Percentiles rank a stretch among this genome's conserved stretches.
Evolutionary conservation across 2,113 vertebrate species (phyloP).

Genomic region (Tiliqua scincoides): DNA sequence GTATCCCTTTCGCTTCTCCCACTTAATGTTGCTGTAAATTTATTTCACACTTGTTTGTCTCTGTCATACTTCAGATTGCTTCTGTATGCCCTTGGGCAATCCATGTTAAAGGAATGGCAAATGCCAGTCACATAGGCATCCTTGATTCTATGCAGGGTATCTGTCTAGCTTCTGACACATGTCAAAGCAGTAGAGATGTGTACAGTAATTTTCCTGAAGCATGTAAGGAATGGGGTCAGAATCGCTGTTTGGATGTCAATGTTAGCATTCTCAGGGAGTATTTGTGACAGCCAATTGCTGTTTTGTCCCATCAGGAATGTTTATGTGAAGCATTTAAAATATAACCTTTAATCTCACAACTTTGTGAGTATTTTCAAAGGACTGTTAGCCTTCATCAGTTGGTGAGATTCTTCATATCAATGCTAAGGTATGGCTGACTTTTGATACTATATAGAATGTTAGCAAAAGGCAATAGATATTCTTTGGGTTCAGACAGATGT

Average conservation of each 20-base stretch:
- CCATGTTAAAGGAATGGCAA: conserved; percentile 11
- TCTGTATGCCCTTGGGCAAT: background rate
- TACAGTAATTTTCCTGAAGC: conserved; percentile 1
- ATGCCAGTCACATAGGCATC: background rate
- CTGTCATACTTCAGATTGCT: background rate
- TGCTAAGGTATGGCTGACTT: background rate
- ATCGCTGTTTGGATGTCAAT: background rate
- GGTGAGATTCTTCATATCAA: conserved; percentile 2
- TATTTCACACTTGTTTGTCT: background rate
- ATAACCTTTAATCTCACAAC: conserved; percentile 17
- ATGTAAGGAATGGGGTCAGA: background rate
- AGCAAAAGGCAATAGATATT: too few species aligned
- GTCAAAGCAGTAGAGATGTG: background rate
- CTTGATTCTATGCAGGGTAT: background rate
- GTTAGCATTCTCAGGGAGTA: background rate
- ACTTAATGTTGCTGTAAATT: background rate
- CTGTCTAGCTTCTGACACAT: conserved; percentile 7
- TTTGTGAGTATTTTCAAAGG: background rate
- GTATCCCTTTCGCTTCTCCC: too few species aligned
- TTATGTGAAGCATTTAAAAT: background rate
- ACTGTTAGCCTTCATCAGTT: conserved; percentile 22
- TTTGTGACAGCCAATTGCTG: background rate
- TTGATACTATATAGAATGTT: too few species aligned
- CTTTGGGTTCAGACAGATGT: too few species aligned
- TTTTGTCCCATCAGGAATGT: background rate